A percentile compares a stretch with the other conserved stretches of the same genome.
phyloP scores from a whole-genome alignment of 2,888 invertebrate genomes.

The Ditula angustiorana region DNA sequence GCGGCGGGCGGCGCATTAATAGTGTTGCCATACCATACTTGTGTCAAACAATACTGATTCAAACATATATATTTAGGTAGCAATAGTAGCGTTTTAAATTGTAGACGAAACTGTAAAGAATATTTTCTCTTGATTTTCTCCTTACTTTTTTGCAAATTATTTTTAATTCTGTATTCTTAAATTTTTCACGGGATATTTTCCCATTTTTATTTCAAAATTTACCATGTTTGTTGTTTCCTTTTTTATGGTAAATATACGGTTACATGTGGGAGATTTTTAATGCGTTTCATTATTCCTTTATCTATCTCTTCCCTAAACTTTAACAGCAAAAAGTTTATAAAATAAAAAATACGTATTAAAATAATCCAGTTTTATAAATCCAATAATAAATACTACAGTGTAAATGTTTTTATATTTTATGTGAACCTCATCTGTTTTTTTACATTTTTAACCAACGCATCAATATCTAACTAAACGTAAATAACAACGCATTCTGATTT shows the following conservation, averaged over 20 bases:
- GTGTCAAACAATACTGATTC: no score
- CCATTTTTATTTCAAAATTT: no score
- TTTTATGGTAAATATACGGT: neutral
- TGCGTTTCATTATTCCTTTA: conserved; percentile 26
- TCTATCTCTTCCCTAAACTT: neutral
- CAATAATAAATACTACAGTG: neutral
- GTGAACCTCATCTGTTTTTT: neutral
- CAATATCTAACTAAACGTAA: conserved; percentile 59
- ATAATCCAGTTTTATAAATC: neutral
- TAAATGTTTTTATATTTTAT: neutral
- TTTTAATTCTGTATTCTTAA: no score
- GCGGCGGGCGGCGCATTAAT: conserved; percentile 15
- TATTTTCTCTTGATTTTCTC: no score
- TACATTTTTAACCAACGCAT: conserved; percentile 11
- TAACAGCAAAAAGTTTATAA: neutral
- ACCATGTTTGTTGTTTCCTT: neutral
- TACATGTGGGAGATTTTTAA: neutral
- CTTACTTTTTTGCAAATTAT: neutral
- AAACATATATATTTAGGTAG: neutral
- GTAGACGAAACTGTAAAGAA: neutral
- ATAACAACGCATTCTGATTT: conserved; percentile 63
- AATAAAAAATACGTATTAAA: neutral
- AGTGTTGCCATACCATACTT: neutral
- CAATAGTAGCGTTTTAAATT: neutral
- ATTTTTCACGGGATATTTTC: no score